Evolutionary conservation across 1,140 invertebrate species (phyloP), one percentile per base, ranked within the genome.

Genomic region (Ladona fulva): DNA sequence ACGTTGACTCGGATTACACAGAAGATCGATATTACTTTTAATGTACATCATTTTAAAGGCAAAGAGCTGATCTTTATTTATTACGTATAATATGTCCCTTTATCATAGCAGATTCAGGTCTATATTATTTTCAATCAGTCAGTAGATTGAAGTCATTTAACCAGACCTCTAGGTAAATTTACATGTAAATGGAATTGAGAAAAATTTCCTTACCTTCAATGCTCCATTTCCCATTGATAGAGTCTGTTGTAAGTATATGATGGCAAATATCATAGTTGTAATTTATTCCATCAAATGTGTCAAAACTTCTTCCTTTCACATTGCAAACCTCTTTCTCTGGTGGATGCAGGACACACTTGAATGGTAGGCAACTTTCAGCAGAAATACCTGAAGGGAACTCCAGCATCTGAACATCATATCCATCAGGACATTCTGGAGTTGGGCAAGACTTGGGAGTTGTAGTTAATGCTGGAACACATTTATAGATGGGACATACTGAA

Each of bases 201-300:
- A 77, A 81, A 82, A 81, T 25, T 78, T n/a, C 78, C 85, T 87
- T 85, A 93, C 92, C 83, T 79, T 89, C 87, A 59, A 93, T 86
- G 73, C 86, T 86, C 92, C 92, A 94, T 59, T 88, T 86, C 42
- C 88, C 84, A 29, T 89, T 84, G 11, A 86, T 82, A 78, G 89
- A 87, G 82, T 94, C 92, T 59, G 91, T 86, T 0, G 90, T 91
- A 8, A 95, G 83, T 59, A 94, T 89, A 83, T 95, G 93, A 84
- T 92, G 90, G 82, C 94, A 95, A 16, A 93, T 87, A 79, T 94
- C 92, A 80, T 93, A 93, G 80, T 93, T 92, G 77, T 89, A 92
- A 75, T 93, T 89, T 0, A 89, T 87, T 10, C 90, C 89, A 83
- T 95, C 94, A 80, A 95, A 95, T 0, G 93, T 95, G 77, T 87